Evolutionary conservation across 2,797 vertebrate species (phyloP), one percentile per base, ranked within the genome.

Genomic region (Anabacerthia variegaticeps): DNA sequence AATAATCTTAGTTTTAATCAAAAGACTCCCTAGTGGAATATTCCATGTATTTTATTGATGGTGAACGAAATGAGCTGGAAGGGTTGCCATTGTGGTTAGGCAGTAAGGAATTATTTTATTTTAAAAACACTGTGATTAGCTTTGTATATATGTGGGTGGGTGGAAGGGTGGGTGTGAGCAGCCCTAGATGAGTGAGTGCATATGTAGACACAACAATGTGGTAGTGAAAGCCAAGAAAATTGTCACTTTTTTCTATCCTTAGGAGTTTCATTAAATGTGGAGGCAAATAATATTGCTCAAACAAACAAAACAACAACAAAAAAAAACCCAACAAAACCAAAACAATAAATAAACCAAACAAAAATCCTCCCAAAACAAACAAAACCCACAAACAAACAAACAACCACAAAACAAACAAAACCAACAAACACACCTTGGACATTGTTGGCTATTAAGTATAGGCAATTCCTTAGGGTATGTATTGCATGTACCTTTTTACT

Each of bases 151-250:
- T 7, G 23, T 66, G 56, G 37, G 81, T 77, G 74, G 46, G 80
- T 82, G 86, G 71, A 82, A 87, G 17, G 28, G 67, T 83, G 85
- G 85, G 72, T 89, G 54, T 65, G 66, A 95, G 68, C 74, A 55
- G 66, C 28, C 17, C 1, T 49, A 30, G 49, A 77, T 65, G 65
- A 83, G 68, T 71, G 27, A 20, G 26, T 55, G 51, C 27, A 39
- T 94, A 81, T 94, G 73, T 85, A 95, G 85, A 92, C 95, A 96
- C 46, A 93, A 78, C 78, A 89, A 59, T 59, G 76, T n/a, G 3
- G 48, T 55, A 93, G 73, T 55, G 76, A 92, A 93, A 89, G 55
- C 81, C 79, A 89, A 86, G 71, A 92, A 90, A 93, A 89, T 54
- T 63, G 39, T 30, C 24, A 16, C 3, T 59, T 77, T 82, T 85